Evolutionary conservation across 2,113 vertebrate species (phyloP), one percentile per base, ranked within the genome.

Genomic region (Sinocyclocheilus anophthalmus): DNA sequence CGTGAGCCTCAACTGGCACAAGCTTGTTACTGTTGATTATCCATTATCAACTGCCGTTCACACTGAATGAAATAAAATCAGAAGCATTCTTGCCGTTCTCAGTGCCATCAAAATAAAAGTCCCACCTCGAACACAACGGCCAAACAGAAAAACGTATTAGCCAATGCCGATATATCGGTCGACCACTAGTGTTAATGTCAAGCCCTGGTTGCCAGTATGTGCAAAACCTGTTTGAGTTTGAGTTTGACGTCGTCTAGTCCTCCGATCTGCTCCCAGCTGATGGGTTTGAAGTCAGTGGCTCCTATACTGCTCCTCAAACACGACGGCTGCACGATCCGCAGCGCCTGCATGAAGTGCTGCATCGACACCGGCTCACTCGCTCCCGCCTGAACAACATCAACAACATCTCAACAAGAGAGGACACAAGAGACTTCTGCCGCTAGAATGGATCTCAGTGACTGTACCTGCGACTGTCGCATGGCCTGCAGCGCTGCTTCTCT

Each of bases 171-270:
- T 8, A 42, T 42, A 42, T 42, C 39, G 39, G 39, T 42, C 39
- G 39, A 42, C 39, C 39, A 42, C 39, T 42, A 42, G 39, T 33
- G 30, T 33, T 33, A 33, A 33, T 33, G 30, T 33, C 30, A 33
- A 33, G 30, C 30, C 30, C 30, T 33, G 30, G 30, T 33, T 33
- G 30, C 30, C 30, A 33, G 30, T 33, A 33, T 33, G 30, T 33
- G 2, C 30, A 33, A 33, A 33, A 42, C 98, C 97, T 99, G 97
- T 33, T 33, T 33, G 30, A 33, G 30, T 92, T 96, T 97, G 59
- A 96, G 89, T 90, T 99, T 99, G 76, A 99, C 94, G 37, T 97
- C 95, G 61, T 98, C 96, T 59, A 99, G 95, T n/a, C 98, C 97
- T 85, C 98, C 98, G 65, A 99, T 97, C 87, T 97, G 94, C 18